A percentile compares a stretch with the other conserved stretches of the same genome.
Evolutionary conservation across 2,888 invertebrate species (phyloP).

Genomic region (Epirrhoe alternata): DNA sequence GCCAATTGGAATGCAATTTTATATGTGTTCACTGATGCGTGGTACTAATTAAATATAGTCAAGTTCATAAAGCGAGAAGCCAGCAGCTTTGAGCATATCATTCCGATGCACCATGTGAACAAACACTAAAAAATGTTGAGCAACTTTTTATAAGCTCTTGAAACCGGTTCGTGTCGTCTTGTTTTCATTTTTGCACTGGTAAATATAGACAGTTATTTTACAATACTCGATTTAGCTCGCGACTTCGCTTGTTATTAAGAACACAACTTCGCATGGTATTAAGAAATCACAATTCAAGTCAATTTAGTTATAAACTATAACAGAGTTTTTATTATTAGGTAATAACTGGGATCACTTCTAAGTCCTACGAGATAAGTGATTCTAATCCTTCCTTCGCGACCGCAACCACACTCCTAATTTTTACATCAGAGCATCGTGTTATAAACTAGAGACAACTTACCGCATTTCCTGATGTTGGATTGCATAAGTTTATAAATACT

Average conservation of each 20-base stretch:
- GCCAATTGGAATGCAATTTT: background rate
- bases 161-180: constrained; percentile 24
- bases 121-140: constrained; percentile 9
- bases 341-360: too few relatives aligned
- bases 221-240: background rate
- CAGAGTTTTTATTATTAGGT: too few relatives aligned
- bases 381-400: too few relatives aligned
- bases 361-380: too few relatives aligned
- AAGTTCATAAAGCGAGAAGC: background rate
- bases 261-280: too few relatives aligned
- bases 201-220: constrained; percentile 4
- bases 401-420: background rate
- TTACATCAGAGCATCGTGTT: too few relatives aligned
- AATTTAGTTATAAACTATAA: too few relatives aligned
- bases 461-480: background rate
- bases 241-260: background rate
- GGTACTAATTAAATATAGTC: background rate
- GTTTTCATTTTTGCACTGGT: constrained; percentile 23
- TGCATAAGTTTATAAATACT: background rate
- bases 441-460: background rate
- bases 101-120: constrained; percentile 2
- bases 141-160: constrained; percentile 12
- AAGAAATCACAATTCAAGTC: too few relatives aligned
- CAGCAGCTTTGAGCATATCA: background rate
- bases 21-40: background rate